Percentiles rank a stretch among this genome's conserved stretches.
Evolutionary conservation across 2,113 vertebrate species (phyloP).

Genomic region (Collichthys lucidus): DNA sequence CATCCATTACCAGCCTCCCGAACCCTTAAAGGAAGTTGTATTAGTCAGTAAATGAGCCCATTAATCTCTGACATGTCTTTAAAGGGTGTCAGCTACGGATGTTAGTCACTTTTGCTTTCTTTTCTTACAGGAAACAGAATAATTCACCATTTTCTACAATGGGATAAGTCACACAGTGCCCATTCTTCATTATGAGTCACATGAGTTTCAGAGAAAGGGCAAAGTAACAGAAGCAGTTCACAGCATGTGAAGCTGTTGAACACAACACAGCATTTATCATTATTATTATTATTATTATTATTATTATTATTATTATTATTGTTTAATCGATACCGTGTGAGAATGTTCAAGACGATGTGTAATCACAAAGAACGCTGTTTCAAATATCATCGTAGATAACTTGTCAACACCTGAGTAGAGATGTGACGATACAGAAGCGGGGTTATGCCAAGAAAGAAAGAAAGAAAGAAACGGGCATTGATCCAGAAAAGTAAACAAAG

Average conservation of each 20-base stretch:
- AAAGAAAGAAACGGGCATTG: no score
- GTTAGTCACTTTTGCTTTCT: neutral
- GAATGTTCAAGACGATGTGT: neutral
- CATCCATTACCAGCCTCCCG: no score
- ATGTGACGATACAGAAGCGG: no score
- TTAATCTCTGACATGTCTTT: no score
- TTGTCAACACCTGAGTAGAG: neutral
- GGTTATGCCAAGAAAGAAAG: neutral
- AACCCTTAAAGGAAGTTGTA: no score
- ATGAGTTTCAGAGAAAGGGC: neutral
- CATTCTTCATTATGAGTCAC: no score
- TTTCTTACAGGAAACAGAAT: neutral
- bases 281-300: no score
- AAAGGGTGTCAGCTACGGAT: no score
- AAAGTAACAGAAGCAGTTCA: neutral
- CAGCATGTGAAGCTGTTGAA: neutral
- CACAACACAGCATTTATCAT: neutral
- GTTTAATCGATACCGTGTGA: neutral
- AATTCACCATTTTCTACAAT: neutral
- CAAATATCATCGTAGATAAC: no score
- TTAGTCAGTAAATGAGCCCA: no score
- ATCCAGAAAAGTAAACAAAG: slow-evolving; percentile 3
- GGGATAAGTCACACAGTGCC: neutral
- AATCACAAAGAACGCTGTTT: neutral
- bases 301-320: neutral